Evolutionary conservation across 2,797 vertebrate genomes (phyloP).

Genomic region (Enteromius trimaculatus): DNA sequence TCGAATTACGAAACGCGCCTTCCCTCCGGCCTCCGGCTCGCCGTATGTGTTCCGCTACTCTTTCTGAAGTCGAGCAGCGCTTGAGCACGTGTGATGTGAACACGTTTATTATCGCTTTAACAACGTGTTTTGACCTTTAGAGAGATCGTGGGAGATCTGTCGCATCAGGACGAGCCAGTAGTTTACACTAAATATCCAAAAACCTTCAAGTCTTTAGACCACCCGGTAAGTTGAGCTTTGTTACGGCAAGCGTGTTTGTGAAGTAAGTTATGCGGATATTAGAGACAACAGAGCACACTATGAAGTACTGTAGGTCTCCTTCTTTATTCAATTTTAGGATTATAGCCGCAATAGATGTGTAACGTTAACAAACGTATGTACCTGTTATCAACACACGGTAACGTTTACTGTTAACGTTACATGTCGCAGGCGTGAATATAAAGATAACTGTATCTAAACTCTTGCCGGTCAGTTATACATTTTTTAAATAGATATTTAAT

Average conservation of each 20-base stretch:
- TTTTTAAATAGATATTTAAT: too few relatives aligned
- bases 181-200: neutral
- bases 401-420: neutral
- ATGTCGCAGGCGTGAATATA: neutral
- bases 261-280: neutral
- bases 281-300: neutral
- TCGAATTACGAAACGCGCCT: neutral
- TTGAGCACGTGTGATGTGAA: conserved; percentile 23
- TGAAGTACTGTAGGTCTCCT: too few relatives aligned
- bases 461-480: too few relatives aligned
- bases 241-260: neutral
- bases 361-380: neutral
- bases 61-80: neutral
- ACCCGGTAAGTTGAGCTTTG: neutral
- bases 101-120: neutral
- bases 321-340: neutral
- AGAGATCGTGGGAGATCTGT: neutral
- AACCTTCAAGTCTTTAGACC: neutral
- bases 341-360: neutral
- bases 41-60: neutral
- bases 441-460: neutral
- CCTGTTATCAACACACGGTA: neutral
- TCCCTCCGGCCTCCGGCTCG: neutral
- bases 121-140: neutral
- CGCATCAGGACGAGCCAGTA: neutral